Percentiles rank a stretch among this genome's conserved stretches.
These are phyloP conservation scores for Podabrus alpinus DNA, from an alignment of 2,888 invertebrate genomes.

Conservation along the genomic window DNA sequence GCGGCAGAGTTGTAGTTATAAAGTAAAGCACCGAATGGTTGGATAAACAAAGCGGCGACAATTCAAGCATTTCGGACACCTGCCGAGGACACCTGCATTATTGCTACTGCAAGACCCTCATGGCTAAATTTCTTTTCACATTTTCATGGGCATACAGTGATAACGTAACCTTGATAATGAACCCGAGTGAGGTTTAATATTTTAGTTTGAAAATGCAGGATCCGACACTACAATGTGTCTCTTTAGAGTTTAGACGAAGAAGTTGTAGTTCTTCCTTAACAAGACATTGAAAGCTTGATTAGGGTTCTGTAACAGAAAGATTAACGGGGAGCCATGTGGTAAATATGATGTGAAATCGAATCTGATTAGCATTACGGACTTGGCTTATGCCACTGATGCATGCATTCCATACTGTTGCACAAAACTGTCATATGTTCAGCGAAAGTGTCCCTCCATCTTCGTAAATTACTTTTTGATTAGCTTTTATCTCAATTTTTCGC, in stretches of 20 bases:
- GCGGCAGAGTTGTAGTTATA: slow-evolving; percentile 18
- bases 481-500: no score
- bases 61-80: slow-evolving; percentile 42
- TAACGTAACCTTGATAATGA: slow-evolving; percentile 3
- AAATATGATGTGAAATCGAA: not conserved
- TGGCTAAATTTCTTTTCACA: not conserved
- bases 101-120: not conserved
- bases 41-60: slow-evolving; percentile 37
- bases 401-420: not conserved
- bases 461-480: no score
- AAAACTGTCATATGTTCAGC: not conserved
- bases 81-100: slow-evolving; percentile 31
- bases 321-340: not conserved
- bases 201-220: not conserved
- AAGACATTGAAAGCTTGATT: not conserved
- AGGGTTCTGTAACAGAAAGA: not conserved
- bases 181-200: not conserved
- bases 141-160: not conserved
- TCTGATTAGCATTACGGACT: not conserved
- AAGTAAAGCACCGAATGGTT: slow-evolving; percentile 37
- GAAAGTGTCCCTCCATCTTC: not conserved
- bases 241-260: not conserved
- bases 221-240: not conserved
- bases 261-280: not conserved
- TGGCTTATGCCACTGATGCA: not conserved